Percentiles rank a stretch among this genome's conserved stretches.
Conservation (phyloP, 2,888 invertebrate genomes). For the Scaptomyza flava region DNA sequence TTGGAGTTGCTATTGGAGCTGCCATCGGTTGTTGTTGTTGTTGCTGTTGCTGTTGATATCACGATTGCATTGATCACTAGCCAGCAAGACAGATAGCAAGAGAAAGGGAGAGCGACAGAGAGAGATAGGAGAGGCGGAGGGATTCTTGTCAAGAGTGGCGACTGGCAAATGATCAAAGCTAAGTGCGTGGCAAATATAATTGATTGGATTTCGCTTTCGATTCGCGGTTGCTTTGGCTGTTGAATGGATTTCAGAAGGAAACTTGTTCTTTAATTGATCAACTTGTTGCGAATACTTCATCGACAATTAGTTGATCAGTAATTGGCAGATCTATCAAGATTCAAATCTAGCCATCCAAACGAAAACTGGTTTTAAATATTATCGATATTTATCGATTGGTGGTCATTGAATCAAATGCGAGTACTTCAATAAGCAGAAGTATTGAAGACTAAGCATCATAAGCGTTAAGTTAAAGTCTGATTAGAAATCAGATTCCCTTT, state of each 20-base stretch:
- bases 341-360: too few species aligned
- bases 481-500: too few species aligned
- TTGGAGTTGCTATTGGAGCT: constrained; percentile 23
- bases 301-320: background rate
- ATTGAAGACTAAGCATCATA: too few species aligned
- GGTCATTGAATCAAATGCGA: too few species aligned
- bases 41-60: constrained; percentile 21
- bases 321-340: too few species aligned
- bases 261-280: constrained; percentile 1
- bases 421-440: too few species aligned
- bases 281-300: too few species aligned
- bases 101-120: background rate
- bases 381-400: too few species aligned
- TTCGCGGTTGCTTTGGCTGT: background rate
- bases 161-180: constrained; percentile 64
- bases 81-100: background rate
- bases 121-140: background rate
- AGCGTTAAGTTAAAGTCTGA: too few species aligned
- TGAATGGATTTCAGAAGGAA: background rate
- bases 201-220: constrained; percentile 41
- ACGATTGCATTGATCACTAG: constrained; percentile 54
- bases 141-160: constrained; percentile 40
- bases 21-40: constrained; percentile 4
- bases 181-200: constrained; percentile 70
- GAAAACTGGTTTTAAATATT: too few species aligned